phyloP scores from a whole-genome alignment of 2,797 vertebrate species.

The Simalia tracyae region DNA sequence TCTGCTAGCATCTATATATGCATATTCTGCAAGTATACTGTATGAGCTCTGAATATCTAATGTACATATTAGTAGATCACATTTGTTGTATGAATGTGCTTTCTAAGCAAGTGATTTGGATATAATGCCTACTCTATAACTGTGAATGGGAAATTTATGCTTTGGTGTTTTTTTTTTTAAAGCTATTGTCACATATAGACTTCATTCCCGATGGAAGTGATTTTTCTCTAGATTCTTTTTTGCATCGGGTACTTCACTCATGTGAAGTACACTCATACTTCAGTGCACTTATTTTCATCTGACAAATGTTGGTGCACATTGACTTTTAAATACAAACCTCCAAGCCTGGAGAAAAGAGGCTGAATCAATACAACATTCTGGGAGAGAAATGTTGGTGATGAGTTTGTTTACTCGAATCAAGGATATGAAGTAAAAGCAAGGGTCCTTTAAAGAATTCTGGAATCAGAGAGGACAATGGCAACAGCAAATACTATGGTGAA shows the following conservation, averaged over 20 bases:
- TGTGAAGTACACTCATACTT: background rate
- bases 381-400: background rate
- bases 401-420: slow-evolving; percentile 1
- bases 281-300: background rate
- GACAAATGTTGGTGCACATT: background rate
- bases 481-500: background rate
- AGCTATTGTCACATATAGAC: background rate
- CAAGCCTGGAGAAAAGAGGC: slow-evolving; percentile 14
- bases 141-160: background rate
- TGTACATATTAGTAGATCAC: background rate
- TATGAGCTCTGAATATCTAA: background rate
- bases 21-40: background rate
- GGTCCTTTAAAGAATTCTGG: background rate
- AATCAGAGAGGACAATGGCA: background rate
- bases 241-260: background rate
- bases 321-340: slow-evolving; percentile 12
- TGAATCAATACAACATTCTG: slow-evolving; percentile 16
- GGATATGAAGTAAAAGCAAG: background rate
- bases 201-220: background rate
- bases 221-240: background rate
- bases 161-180: background rate
- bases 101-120: background rate
- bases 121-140: background rate
- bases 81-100: background rate
- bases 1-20: background rate